Evolutionary conservation across 1,140 invertebrate genomes (phyloP).

Genomic region (Heliconius eleuchia): DNA sequence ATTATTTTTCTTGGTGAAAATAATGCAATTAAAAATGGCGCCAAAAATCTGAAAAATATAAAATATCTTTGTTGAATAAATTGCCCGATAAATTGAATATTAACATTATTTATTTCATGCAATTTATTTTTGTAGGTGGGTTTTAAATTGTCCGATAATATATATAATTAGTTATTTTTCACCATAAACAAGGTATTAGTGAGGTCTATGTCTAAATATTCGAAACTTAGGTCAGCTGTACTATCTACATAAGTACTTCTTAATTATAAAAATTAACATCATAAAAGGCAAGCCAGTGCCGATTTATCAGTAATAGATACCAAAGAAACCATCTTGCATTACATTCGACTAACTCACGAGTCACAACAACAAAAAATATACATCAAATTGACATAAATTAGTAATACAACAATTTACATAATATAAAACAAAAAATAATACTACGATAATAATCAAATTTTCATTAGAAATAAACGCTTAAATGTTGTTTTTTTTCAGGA

Average conservation of each 20-base stretch:
- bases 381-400: slow-evolving; percentile 75
- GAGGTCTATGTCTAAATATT: slow-evolving; percentile 54
- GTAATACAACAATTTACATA: slow-evolving; percentile 74
- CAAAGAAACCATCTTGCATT: slow-evolving; percentile 46
- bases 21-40: not conserved
- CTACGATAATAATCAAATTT: slow-evolving; percentile 66
- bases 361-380: slow-evolving; percentile 74
- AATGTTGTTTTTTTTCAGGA: slow-evolving; percentile 46
- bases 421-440: slow-evolving; percentile 78
- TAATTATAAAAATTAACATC: slow-evolving; percentile 40
- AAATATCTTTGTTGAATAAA: not conserved
- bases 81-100: too few species aligned
- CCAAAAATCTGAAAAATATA: not conserved
- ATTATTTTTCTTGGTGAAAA: slow-evolving; percentile 6
- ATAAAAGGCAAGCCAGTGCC: slow-evolving; percentile 65
- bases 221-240: slow-evolving; percentile 47
- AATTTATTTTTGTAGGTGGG: slow-evolving; percentile 49
- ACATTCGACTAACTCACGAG: slow-evolving; percentile 51
- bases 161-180: slow-evolving; percentile 45
- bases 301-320: slow-evolving; percentile 46
- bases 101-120: not conserved
- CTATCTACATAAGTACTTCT: slow-evolving; percentile 48
- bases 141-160: slow-evolving; percentile 59
- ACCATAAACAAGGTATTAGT: slow-evolving; percentile 46
- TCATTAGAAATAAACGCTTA: slow-evolving; percentile 70